A percentile compares a stretch with the other conserved stretches of the same genome.
Conservation (phyloP, 1,140 invertebrate genomes). For the Halictus rubicundus region DNA sequence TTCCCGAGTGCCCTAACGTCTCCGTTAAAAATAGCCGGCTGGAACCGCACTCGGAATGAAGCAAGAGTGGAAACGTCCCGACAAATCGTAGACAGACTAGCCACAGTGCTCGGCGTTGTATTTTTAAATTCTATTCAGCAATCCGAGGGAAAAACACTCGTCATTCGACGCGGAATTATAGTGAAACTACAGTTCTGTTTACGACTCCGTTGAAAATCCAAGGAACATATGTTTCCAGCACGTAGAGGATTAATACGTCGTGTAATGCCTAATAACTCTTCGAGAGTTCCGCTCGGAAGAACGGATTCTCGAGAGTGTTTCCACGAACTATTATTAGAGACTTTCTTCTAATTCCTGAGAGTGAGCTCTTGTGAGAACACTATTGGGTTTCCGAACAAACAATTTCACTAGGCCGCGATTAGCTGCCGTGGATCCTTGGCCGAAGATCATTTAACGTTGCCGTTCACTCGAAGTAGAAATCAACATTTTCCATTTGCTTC, state of each 20-base stretch:
- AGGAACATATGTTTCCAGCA: slow-evolving; percentile 1
- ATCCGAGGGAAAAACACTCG: background rate
- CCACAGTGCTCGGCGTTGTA: no score
- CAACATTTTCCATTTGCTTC: no score
- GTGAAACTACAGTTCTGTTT: background rate
- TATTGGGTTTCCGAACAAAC: background rate
- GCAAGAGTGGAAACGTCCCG: no score
- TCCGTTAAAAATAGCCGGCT: no score
- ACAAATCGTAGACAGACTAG: background rate
- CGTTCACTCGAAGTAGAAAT: no score
- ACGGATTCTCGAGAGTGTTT: background rate
- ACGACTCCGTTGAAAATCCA: background rate
- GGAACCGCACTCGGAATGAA: no score
- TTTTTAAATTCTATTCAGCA: background rate
- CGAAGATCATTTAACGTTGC: no score
- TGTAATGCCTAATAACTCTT: background rate
- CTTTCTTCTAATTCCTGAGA: slow-evolving; percentile 10
- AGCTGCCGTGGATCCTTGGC: no score
- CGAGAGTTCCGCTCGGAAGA: background rate
- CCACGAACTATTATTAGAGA: slow-evolving; percentile 6
- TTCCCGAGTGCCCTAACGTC: no score
- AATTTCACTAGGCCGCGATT: no score
- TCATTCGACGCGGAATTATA: background rate
- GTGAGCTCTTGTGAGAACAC: background rate
- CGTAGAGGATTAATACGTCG: background rate